These are phyloP conservation scores for Uropsilus gracilis DNA, from an alignment of 2,113 vertebrate genomes.

Conservation along the genomic window DNA sequence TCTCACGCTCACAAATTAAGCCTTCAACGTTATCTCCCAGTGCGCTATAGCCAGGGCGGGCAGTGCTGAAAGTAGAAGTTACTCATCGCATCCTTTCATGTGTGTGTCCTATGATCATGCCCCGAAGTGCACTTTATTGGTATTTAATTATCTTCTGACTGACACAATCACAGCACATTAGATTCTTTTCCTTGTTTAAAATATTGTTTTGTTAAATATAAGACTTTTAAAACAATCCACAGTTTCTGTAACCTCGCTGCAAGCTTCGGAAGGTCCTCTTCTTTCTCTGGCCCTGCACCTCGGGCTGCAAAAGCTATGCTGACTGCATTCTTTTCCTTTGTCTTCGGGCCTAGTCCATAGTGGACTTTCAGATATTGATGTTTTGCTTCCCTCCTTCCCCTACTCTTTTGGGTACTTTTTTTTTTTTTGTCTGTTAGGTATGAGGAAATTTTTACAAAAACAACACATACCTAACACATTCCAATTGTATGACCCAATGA, in stretches of 20 bases:
- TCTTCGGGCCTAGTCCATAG: not conserved
- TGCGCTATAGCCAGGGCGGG: not conserved
- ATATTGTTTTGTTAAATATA: slow-evolving; percentile 10
- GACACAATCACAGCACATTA: not conserved
- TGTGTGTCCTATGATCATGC: not conserved
- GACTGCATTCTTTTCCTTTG: not conserved
- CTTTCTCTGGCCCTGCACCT: not conserved
- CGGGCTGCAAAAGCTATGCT: not conserved
- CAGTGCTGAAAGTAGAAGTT: not conserved
- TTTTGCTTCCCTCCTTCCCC: not conserved
- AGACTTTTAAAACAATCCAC: not conserved
- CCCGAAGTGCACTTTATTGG: not conserved
- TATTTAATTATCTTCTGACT: not conserved
- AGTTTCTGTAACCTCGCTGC: not conserved
- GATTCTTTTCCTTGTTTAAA: not conserved
- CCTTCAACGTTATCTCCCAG: slow-evolving; percentile 6
- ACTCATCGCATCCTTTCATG: not conserved
- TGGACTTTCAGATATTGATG: not conserved
- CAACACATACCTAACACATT: slow-evolving; percentile 53
- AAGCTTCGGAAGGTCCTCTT: not conserved
- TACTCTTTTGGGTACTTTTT: not conserved
- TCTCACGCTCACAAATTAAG: not conserved
- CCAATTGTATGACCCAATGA: slow-evolving; percentile 9
- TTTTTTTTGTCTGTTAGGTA: slow-evolving; percentile 9
- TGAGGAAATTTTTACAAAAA: slow-evolving; percentile 45